A percentile compares a stretch with the other conserved stretches of the same genome.
These are phyloP conservation scores for Gobionotothen gibberifrons DNA, from an alignment of 2,797 vertebrate genomes.

Conservation along the genomic window DNA sequence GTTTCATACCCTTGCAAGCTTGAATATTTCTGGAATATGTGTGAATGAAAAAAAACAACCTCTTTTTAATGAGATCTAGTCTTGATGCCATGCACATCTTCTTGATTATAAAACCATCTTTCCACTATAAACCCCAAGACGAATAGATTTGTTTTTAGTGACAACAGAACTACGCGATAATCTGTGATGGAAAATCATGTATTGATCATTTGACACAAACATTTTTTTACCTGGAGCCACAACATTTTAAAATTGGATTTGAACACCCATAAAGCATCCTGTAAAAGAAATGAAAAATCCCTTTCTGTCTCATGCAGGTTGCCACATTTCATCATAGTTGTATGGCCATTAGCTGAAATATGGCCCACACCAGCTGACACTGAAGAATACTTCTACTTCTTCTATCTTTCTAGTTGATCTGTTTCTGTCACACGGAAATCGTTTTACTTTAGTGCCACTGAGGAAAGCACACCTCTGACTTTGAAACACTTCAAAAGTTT, in stretches of 20 bases:
- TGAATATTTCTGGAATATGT: neutral
- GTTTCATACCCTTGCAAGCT: neutral
- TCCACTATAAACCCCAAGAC: neutral
- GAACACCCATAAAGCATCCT: neutral
- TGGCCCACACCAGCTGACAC: slow-evolving; percentile 8
- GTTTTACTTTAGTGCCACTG: neutral
- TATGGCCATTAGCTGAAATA: slow-evolving; percentile 18
- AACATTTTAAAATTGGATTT: neutral
- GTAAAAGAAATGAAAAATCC: slow-evolving; percentile 2
- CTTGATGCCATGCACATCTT: neutral
- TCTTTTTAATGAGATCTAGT: neutral
- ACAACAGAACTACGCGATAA: slow-evolving; percentile 1
- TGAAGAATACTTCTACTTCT: slow-evolving; percentile 12
- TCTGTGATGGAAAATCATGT: neutral
- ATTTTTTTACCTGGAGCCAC: neutral
- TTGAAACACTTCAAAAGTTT: slow-evolving; percentile 8
- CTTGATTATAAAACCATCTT: neutral
- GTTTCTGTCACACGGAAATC: neutral
- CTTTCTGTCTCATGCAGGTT: slow-evolving; percentile 12
- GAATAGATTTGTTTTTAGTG: neutral
- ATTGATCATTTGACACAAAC: slow-evolving; percentile 21
- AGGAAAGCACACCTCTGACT: slow-evolving; percentile 11
- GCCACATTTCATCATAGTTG: slow-evolving; percentile 18
- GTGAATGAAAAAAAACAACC: neutral
- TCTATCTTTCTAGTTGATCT: slow-evolving; percentile 32